Evolutionary conservation across 2,888 invertebrate species (phyloP).

Genomic region (Machimus atricapillus): DNA sequence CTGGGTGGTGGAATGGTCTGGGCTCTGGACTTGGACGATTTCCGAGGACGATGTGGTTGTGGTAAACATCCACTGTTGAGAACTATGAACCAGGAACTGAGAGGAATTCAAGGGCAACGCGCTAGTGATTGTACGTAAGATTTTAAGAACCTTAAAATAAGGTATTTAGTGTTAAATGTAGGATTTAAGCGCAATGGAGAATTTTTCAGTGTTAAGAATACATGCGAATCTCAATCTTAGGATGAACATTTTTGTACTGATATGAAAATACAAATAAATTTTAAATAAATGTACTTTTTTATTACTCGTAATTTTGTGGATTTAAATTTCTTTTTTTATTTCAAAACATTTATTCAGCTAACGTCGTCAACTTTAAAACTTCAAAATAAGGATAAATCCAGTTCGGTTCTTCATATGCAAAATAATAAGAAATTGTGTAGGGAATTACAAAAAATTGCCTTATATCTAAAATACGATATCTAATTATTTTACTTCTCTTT

Average conservation of each 20-base stretch:
- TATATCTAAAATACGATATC: background rate
- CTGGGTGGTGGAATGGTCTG: conserved; percentile 79
- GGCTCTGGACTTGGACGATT: conserved; percentile 82
- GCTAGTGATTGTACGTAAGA: conserved; percentile 63
- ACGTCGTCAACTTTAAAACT: background rate
- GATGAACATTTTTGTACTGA: background rate
- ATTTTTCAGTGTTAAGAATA: background rate
- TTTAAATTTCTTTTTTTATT: background rate
- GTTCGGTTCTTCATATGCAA: no score
- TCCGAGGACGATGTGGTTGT: conserved; percentile 73
- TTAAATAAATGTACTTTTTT: background rate
- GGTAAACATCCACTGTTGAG: conserved; percentile 72
- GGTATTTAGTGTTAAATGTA: background rate
- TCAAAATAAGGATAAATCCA: no score
- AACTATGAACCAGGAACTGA: conserved; percentile 68
- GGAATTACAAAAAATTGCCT: background rate
- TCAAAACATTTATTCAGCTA: background rate
- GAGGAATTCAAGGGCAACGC: conserved; percentile 62
- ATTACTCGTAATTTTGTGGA: background rate
- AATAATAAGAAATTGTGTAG: background rate
- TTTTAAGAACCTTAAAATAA: background rate
- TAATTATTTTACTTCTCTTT: background rate
- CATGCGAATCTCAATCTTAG: background rate
- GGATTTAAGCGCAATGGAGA: background rate
- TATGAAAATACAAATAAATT: background rate